Conservation (phyloP, 2,797 vertebrate species). For the Emys orbicularis region DNA sequence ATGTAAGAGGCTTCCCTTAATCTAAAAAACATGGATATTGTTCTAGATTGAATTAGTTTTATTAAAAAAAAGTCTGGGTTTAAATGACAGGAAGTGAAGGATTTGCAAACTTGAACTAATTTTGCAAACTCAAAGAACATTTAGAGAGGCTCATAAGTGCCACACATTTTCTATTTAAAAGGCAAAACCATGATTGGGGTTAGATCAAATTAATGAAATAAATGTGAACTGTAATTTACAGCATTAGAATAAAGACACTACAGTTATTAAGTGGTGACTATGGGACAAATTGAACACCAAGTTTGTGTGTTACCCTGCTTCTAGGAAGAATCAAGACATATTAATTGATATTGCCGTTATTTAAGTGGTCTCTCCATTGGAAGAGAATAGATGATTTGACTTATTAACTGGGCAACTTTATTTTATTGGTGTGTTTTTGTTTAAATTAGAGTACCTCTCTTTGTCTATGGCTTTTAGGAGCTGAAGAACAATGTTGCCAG, state of each 20-base stretch:
- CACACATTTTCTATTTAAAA: not conserved
- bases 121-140: not conserved
- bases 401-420: constrained; percentile 18
- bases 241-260: constrained; percentile 5
- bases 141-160: not conserved
- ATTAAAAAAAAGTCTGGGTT: not conserved
- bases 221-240: constrained; percentile 10
- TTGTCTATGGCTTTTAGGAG: constrained; percentile 65
- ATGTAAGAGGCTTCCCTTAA: not conserved
- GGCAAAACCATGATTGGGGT: not conserved
- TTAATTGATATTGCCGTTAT: constrained; percentile 5
- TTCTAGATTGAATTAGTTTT: not conserved
- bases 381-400: constrained; percentile 15
- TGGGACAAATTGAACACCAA: not conserved
- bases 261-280: not conserved
- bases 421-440: constrained; percentile 60
- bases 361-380: constrained; percentile 13
- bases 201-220: not conserved
- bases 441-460: constrained; percentile 50
- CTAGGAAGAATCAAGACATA: constrained; percentile 1
- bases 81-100: not conserved
- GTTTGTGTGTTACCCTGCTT: not conserved
- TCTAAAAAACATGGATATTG: not conserved
- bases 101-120: not conserved
- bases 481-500: constrained; percentile 64